Evolutionary conservation across 2,113 vertebrate species (phyloP), one percentile per base, ranked within the genome.

Genomic region (Psettodes erumei): DNA sequence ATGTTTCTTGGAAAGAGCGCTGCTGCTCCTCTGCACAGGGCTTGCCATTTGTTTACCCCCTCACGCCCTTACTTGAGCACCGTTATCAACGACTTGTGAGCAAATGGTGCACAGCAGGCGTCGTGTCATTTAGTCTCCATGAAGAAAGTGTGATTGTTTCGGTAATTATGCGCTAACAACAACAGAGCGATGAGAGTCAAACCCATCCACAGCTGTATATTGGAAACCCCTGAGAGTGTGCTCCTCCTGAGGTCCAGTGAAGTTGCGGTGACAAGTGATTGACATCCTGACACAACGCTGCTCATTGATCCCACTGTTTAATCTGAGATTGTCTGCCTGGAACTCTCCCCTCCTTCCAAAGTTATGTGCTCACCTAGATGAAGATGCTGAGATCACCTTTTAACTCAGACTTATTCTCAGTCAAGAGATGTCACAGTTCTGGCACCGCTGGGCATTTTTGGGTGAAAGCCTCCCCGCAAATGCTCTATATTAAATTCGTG

Each of bases 91-190:
- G 72, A 89, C 84, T 78, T 73, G 87, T 75, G 84, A 91, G 81
- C 91, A 91, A 93, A 91, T 91, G 89, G 86, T 70, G 87, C 91
- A 88, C 91, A 90, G 91, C 82, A 78, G 90, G 91, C 78, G 19
- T 50, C 53, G 33, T 86, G 86, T 87, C 86, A 83, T 56, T 63
- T 82, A 87, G 85, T 71, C 88, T 82, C 81, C 30, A 1, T 12
- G 64, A 86, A 87, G 84, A 87, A 88, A 84, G 86, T 81, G 75
- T 84, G 86, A 88, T 90, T 88, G 87, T 88, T 75, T 47, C 68
- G 51, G 71, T 89, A 81, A 90, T 92, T 88, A 83, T 56, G 78
- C 53, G 73, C 56, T 16, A 86, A 85, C 89, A 64, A 51, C 81
- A 71, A 56, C 54, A 66, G 71, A 79, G 84, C 85, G 70, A 83